Evolutionary conservation across 2,797 vertebrate species (phyloP), one percentile per base, ranked within the genome.

Genomic region (Staurois parvus): DNA sequence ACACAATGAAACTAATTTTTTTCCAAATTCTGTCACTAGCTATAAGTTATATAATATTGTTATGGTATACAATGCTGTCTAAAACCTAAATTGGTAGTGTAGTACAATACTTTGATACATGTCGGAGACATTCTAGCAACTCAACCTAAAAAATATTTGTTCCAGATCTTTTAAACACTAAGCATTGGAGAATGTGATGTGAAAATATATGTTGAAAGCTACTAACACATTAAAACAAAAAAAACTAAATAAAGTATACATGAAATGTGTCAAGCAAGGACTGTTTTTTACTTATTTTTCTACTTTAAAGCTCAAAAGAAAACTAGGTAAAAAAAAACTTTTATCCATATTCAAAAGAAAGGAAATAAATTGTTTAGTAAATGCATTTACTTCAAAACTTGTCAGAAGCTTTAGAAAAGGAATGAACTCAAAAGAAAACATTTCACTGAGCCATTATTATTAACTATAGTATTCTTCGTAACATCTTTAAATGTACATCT

Each of bases 221-320:
- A 2, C 3, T 17, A 52, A 52, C 15, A 59, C 52, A 24, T 45
- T 79, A 4, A n/a, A 12, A 29, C 12, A n/a, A 69, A 79, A 79
- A 69, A 15, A 69, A 45, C 0, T 12, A 12, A 42, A 45, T 21
- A 56, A 56, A 17, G 48, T 48, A 48, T 29, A 68, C 6, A 17
- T 56, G 42, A 69, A 52, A 80, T 68, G 17, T 79, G 78, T 80
- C 40, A 80, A 70, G 17, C 64, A 26, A 69, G 24, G 37, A 56
- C 7, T 48, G 37, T 30, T 21, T 79, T 13, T 28, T 69, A 79
- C 13, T 26, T n/a, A 17, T 8, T 79, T 69, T 69, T 68, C n/a
- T 56, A 56, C 45, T 56, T 0, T 34, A 42, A 15, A 80, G 19
- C 15, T 28, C 17, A 29, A 19, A 1, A 67, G 11, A 45, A 4